Evolutionary conservation across 2,113 vertebrate genomes (phyloP), one percentile per base, ranked within the genome.

Genomic region (Psettodes erumei): DNA sequence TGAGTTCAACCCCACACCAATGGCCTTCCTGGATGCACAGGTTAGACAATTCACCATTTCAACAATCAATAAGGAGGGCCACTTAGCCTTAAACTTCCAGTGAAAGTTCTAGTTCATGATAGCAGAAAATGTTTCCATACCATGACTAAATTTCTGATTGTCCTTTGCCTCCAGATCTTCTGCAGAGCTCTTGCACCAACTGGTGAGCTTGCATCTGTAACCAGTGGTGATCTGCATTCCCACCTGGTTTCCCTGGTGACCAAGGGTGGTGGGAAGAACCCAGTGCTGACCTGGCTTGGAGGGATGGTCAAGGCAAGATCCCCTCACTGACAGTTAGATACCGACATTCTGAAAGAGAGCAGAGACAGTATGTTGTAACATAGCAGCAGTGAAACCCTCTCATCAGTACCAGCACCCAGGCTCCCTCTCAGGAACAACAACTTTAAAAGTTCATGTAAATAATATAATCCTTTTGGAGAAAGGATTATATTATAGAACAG

Each of bases 201-300:
- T 11, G 91, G 90, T 50, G 80, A 93, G 58, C 85, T 94, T 15
- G 89, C 89, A 12, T 92, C 93, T 7, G 65, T 93, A 33, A 88
- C 86, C 15, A 87, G 63, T 9, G 18, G 19, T 0, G 82, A 91
- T 35, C 76, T 94, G 64, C 93, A 93, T 61, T 85, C 72, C 51
- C 75, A 53, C 13, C 77, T 94, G 12, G 90, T 90, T 55, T 81
- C 86, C 54, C 75, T 94, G 87, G 91, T 92, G 43, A 93, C 83
- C 38, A 74, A 67, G 5, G 82, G 75, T 9, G 90, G 89, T 9
- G 38, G 73, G 19, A 83, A 18, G 1, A 81, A 40, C 28, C 89
- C 89, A 1, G 77, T 79, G 42, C 16, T 90, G 53, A 94, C 90
- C 60, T 94, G 93, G 93, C 63, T 94, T 12, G 93, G 93, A 48